phyloP scores from a whole-genome alignment of 2,888 invertebrate genomes.

The Lasioglossum calceatum region DNA sequence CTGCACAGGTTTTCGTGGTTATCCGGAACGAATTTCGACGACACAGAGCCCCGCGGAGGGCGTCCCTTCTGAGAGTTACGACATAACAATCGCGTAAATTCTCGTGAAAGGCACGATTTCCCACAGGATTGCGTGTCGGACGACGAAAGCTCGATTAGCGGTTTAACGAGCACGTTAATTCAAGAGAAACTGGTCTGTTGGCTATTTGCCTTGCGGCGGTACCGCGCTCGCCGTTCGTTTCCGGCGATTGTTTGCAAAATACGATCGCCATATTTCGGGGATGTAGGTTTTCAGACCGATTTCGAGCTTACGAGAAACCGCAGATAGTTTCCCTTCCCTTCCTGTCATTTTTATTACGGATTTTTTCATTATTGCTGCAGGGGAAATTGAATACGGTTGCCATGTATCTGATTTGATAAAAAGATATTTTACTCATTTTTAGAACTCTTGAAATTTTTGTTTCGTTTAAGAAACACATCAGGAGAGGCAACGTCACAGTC shows the following conservation, averaged over 20 bases:
- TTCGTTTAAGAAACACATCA: not conserved
- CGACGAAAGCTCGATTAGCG: conserved; percentile 26
- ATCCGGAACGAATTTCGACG: not conserved
- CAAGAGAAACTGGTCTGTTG: not conserved
- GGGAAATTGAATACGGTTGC: not conserved
- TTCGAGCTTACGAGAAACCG: not conserved
- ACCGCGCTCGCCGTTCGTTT: not conserved
- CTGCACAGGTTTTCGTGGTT: not conserved
- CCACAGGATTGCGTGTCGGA: not conserved
- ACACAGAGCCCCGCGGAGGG: not conserved
- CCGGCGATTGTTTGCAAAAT: not conserved
- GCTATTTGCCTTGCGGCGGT: conserved; percentile 1
- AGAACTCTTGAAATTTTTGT: not conserved
- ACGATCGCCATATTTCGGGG: not conserved
- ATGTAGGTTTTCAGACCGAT: not conserved
- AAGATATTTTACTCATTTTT: not conserved
- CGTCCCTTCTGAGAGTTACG: not conserved
- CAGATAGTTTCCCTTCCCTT: not conserved
- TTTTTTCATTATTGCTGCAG: not conserved
- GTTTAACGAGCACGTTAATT: conserved; percentile 25
- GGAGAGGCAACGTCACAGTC: not conserved
- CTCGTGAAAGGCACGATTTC: not conserved
- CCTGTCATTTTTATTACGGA: not conserved
- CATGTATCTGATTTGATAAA: not conserved
- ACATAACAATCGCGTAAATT: not conserved